phyloP scores from a whole-genome alignment of 2,113 vertebrate genomes.

The Catharus fuscescens region DNA sequence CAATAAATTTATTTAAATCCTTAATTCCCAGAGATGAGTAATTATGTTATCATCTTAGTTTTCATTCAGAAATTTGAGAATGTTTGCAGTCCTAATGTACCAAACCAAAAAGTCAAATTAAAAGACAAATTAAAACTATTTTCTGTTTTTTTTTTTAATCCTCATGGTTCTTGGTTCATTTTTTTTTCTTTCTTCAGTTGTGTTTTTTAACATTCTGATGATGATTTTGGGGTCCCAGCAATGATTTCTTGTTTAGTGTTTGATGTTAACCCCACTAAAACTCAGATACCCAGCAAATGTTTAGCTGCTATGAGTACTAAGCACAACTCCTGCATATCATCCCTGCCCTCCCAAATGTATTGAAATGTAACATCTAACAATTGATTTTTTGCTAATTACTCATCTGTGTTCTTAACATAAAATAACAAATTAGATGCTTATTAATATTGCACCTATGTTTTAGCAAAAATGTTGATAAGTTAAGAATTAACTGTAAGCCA shows the following conservation, averaged over 20 bases:
- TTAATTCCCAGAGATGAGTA: neutral
- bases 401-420: neutral
- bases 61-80: neutral
- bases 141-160: neutral
- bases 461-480: neutral
- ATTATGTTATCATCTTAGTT: neutral
- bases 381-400: neutral
- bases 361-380: neutral
- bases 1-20: neutral
- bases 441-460: neutral
- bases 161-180: neutral
- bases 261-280: neutral
- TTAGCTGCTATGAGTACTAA: neutral
- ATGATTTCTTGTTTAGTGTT: neutral
- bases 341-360: accelerated
- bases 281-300: neutral
- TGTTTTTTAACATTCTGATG: neutral
- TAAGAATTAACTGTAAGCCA: neutral
- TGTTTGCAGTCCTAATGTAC: neutral
- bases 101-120: neutral
- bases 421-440: neutral
- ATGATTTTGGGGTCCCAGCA: neutral
- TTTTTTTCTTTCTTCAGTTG: neutral
- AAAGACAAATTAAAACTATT: neutral
- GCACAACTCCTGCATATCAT: neutral